Base-by-base conservation (phyloP, 2,113 vertebrate genomes). In the Neopipo cinnamomea region DNA sequence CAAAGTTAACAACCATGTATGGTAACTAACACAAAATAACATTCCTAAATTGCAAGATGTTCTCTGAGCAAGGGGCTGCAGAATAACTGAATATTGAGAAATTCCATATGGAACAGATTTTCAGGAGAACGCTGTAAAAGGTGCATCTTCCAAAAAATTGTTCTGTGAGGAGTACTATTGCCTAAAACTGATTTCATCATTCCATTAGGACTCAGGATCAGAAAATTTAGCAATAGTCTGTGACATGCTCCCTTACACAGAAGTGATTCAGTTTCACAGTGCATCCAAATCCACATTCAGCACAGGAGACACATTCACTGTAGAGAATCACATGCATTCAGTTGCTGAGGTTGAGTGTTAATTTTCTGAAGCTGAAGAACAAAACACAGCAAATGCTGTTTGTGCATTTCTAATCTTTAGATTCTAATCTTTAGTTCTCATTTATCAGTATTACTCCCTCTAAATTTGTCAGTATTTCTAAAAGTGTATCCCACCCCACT, bases 21-120 rank as follows among this genome's bases (percentile, higher is more conserved):
- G 14, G 14, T 15, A 82, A 72, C 30, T 42, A 91, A 66, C 30
- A 65, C 21, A 79, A 62, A 85, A 49, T 28, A 80, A 65, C 30
- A 88, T 56, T 25, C 35, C 47, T 33, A 65, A 78, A 63, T 19
- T 66, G 10, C 39, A 72, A 82, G 30, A 82, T 67, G 11, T 53
- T 89, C 30, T 65, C 24, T 76, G 66, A 61, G 12, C 49, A 70
- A 91, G 4, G 5, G 18, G n/a, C 30, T 68, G 44, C 53, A 84
- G n/a, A 73, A 80, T 15, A 86, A 92, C 22, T 1, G 3, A 76
- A 77, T 56, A 53, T 53, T 80, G 50, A 73, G 85, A 56, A 93
- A 96, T 58, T 89, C 41, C 76, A 91, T 41, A 73, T 83, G 80
- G 87, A 84, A 73, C 14, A 71, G 25, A 89, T 92, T 96, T 94